Conservation (phyloP, 2,797 vertebrate species). For the Apogon hyalosoma region DNA sequence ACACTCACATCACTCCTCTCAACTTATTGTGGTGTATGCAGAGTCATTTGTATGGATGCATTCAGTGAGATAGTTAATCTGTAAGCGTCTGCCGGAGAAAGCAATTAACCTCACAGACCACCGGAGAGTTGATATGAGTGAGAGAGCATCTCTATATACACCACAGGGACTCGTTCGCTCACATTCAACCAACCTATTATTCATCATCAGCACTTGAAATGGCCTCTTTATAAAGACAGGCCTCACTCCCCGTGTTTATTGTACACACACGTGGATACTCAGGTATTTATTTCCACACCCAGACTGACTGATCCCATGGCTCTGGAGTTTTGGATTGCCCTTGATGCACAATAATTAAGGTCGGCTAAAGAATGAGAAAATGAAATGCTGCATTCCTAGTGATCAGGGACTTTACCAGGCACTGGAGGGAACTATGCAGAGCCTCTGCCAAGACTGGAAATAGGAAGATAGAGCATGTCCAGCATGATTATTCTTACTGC, state of each 20-base stretch:
- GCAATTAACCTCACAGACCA: conserved; percentile 75
- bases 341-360: conserved; percentile 63
- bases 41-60: conserved; percentile 75
- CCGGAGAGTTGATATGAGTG: conserved; percentile 64
- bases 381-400: conserved; percentile 60
- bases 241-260: conserved; percentile 24
- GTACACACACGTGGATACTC: conserved; percentile 16
- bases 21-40: conserved; percentile 47
- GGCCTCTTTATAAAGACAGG: conserved; percentile 55
- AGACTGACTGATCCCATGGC: conserved; percentile 35
- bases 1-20: conserved; percentile 8
- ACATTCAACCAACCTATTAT: conserved; percentile 56
- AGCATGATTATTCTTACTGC: conserved; percentile 38
- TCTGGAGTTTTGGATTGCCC: conserved; percentile 49
- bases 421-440: conserved; percentile 44
- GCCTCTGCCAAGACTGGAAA: conserved; percentile 42
- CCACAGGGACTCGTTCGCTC: conserved; percentile 53
- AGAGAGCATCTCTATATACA: conserved; percentile 68
- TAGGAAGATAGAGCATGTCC: conserved; percentile 42
- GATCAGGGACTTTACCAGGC: conserved; percentile 58
- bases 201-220: conserved; percentile 68
- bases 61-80: conserved; percentile 74
- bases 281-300: conserved; percentile 51
- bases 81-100: conserved; percentile 69
- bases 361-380: conserved; percentile 60